Conservation (phyloP, 2,888 invertebrate genomes). For the Lypha dubia region DNA sequence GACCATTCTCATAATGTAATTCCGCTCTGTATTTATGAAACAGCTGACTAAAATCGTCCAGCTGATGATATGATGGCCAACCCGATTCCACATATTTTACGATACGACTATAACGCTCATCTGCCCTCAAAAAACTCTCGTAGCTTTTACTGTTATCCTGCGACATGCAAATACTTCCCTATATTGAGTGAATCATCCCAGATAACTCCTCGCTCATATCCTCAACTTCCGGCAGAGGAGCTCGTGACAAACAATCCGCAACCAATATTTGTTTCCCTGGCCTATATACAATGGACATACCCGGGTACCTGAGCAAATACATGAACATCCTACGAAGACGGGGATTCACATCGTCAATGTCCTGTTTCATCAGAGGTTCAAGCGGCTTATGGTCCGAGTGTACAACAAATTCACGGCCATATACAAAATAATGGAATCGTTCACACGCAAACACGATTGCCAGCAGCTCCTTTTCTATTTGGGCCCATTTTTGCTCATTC, state of each 20-base stretch:
- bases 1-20: constrained; percentile 58
- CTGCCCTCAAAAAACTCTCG: constrained; percentile 20
- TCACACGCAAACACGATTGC: constrained; percentile 54
- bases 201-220: constrained; percentile 30
- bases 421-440: constrained; percentile 68
- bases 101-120: constrained; percentile 56
- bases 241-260: constrained; percentile 73
- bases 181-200: constrained; percentile 14
- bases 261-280: constrained; percentile 76
- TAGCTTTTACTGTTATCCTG: constrained; percentile 52
- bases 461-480: constrained; percentile 73
- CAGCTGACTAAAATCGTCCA: constrained; percentile 51
- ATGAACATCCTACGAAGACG: constrained; percentile 74
- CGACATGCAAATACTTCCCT: constrained; percentile 39
- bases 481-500: constrained; percentile 74
- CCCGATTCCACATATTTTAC: constrained; percentile 36
- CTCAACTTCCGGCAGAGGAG: constrained; percentile 3
- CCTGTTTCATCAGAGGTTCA: constrained; percentile 74
- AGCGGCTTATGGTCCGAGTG: constrained; percentile 77
- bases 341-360: constrained; percentile 67
- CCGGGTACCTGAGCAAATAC: constrained; percentile 73
- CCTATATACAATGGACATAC: constrained; percentile 65
- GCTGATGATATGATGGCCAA: constrained; percentile 64
- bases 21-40: constrained; percentile 50
- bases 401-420: constrained; percentile 52